Evolutionary conservation across 2,888 invertebrate species (phyloP).

Genomic region (Hymenopus coronatus): DNA sequence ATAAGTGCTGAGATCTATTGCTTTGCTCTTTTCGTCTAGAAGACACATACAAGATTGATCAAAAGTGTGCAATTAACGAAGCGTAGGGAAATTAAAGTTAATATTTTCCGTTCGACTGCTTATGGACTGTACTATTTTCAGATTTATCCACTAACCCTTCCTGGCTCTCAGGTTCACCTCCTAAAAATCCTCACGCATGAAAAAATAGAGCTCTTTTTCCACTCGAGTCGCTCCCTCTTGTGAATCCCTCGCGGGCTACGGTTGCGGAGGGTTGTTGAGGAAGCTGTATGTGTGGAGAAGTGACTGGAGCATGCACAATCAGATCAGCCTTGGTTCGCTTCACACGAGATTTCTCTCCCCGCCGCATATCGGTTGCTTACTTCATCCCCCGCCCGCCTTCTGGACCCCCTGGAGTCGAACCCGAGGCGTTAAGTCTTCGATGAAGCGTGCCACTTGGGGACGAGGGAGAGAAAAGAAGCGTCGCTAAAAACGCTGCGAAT

Average conservation of each 20-base stretch:
- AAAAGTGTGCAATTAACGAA: background rate
- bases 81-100: background rate
- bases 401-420: slow-evolving; percentile 15
- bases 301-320: slow-evolving; percentile 40
- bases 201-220: slow-evolving; percentile 18
- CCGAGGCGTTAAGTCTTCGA: slow-evolving; percentile 17
- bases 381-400: slow-evolving; percentile 1
- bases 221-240: slow-evolving; percentile 12
- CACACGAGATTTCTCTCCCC: slow-evolving; percentile 22
- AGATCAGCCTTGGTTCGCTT: slow-evolving; percentile 35
- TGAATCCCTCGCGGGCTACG: slow-evolving; percentile 7
- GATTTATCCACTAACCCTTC: background rate
- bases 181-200: slow-evolving; percentile 7
- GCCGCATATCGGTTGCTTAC: background rate
- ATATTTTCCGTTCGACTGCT: background rate
- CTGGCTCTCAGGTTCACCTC: slow-evolving; percentile 10
- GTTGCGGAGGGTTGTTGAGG: background rate
- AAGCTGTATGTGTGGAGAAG: background rate
- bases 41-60: background rate
- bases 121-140: slow-evolving; percentile 15
- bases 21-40: background rate
- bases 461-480: background rate
- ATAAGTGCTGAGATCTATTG: too few species aligned
- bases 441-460: slow-evolving; percentile 7
- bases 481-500: background rate